Base-by-base conservation (phyloP, 1,140 invertebrate species). In the Orchesella cincta region DNA sequence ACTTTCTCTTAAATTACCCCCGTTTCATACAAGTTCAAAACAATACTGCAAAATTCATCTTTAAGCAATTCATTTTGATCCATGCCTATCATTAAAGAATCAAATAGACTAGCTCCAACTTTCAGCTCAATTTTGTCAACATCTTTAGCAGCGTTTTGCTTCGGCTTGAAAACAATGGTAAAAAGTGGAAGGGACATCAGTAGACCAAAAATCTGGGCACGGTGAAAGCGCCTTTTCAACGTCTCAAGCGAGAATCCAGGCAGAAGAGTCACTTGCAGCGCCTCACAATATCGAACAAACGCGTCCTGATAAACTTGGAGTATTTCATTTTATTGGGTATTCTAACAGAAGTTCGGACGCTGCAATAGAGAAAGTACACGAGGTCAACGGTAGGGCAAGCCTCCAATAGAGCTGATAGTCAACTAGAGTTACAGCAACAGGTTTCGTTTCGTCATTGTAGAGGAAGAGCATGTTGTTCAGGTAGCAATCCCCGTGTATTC, bases 391-490 rank as follows among this genome's bases (percentile, higher is more conserved):
- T 77, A 1, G 76, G 78, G 34, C 74, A 77, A 26, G 54, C 64
- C 39, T 81, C 77, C 77, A 73, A 39, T 0, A 39, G 18, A 79
- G 28, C 72, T 81, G 80, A 39, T 77, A 74, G 39, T 81, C 80
- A n/a, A 81, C 73, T 2, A 81, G 46, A 1, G 20, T 79, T 18
- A 77, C 76, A 28, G 73, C 46, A 23, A 35, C 36, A 20, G 79
- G 77, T 52, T 73, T 31, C 18, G 29, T 20, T 16, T 31, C n/a
- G 1, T 79, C 35, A 23, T 73, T 29, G 46, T 81, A 81, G 20
- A 33, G 35, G 73, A 81, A 81, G 1, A 81, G 23, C 39, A 81
- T 64, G 28, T 81, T 81, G 73, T 81, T 81, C 12, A 77, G n/a
- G 75, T 75, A 81, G 18, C 72, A 76, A 35, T 81, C 81, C 18